These are phyloP conservation scores for Elysia crispata DNA, from an alignment of 2,888 invertebrate species.

Conservation along the genomic window DNA sequence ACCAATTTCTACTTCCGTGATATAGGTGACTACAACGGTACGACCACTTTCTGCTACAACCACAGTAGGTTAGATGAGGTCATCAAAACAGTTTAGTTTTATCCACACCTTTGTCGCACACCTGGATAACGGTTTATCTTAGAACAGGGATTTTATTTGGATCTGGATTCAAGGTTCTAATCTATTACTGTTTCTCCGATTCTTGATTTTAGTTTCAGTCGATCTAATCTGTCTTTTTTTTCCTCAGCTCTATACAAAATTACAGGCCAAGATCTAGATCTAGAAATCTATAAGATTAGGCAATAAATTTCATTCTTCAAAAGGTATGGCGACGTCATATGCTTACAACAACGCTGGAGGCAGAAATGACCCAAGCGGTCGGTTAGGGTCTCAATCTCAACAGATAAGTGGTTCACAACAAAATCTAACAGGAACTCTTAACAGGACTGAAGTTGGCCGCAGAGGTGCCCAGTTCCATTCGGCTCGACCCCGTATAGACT, in stretches of 20 bases:
- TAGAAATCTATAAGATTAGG: no score
- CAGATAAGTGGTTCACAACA: slow-evolving; percentile 38
- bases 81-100: slow-evolving; percentile 10
- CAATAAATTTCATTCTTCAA: no score
- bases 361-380: slow-evolving; percentile 30
- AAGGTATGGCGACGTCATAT: slow-evolving; percentile 27
- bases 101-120: neutral
- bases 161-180: no score
- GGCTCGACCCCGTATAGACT: slow-evolving; percentile 39
- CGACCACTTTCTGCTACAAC: neutral
- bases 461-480: slow-evolving; percentile 44
- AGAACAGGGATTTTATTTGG: no score
- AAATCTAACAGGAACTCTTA: slow-evolving; percentile 40
- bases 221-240: no score
- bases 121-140: neutral
- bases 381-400: slow-evolving; percentile 26
- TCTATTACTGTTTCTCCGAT: no score
- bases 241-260: no score
- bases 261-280: no score
- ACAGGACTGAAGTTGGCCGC: slow-evolving; percentile 42
- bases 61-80: neutral
- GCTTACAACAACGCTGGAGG: neutral
- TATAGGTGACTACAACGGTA: no score
- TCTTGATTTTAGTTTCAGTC: no score
- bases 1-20: no score